Evolutionary conservation across 30 jellyfish, hydroid and myxozoan species (phyloP).

Genomic region (Sanderia malayensis): DNA sequence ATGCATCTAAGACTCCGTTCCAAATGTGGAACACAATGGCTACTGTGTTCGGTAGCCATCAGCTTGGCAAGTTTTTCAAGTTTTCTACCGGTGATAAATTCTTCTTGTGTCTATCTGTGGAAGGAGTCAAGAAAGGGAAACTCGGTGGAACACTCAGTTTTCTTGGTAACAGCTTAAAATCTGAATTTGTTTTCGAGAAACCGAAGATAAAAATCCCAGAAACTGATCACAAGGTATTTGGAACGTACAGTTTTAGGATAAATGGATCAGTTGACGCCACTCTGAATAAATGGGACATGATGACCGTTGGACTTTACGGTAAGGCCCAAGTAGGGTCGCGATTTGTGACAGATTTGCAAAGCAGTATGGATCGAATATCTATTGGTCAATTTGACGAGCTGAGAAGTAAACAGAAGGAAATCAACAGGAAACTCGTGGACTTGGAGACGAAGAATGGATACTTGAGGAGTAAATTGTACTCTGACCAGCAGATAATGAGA

Average conservation of each 20-base stretch:
- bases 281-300: constrained; percentile 67
- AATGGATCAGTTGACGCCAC: constrained; percentile 59
- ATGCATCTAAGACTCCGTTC: constrained; percentile 67
- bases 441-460: constrained; percentile 23
- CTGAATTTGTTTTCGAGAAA: constrained; percentile 8
- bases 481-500: constrained; percentile 16
- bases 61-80: constrained; percentile 55
- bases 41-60: constrained; percentile 9
- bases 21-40: constrained; percentile 88
- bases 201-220: constrained; percentile 20
- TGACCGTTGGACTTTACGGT: constrained; percentile 48
- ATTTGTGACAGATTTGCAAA: constrained; percentile 54
- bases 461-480: constrained; percentile 22
- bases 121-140: constrained; percentile 73
- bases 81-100: constrained; percentile 43
- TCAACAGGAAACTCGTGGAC: constrained; percentile 7
- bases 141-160: constrained; percentile 29
- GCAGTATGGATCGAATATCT: constrained; percentile 27
- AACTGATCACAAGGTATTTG: constrained; percentile 27
- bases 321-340: constrained; percentile 31
- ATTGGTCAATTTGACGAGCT: constrained; percentile 14
- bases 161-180: constrained; percentile 39
- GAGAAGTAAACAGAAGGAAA: constrained; percentile 11
- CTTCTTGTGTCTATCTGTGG: constrained; percentile 45
- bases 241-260: constrained; percentile 56